Evolutionary conservation across 2,797 vertebrate genomes (phyloP), one percentile per base, ranked within the genome.

Genomic region (Gobionotothen gibberifrons): DNA sequence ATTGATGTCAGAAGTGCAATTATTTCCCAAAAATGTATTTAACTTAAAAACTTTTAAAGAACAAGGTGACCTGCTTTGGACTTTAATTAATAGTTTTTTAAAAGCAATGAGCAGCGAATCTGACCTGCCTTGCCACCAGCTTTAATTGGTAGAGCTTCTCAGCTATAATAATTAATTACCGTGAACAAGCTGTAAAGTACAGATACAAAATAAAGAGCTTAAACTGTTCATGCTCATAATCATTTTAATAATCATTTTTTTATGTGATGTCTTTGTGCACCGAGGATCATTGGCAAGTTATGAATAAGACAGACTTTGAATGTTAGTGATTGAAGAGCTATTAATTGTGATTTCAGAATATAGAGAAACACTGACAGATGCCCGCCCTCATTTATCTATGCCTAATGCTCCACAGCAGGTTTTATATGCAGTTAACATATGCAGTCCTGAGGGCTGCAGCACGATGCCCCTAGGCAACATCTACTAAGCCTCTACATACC

Each of bases 51-150:
- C 54, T 83, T 85, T 76, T 67, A 73, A 85, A 88, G 72, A 72
- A 64, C 74, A 57, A 69, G 81, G 55, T 78, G 83, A 90, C 87
- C 81, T 61, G 78, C 78, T 75, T 67, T 71, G 55, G 70, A 75
- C 82, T 86, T 92, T 92, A 89, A 94, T 93, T 90, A 89, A 79
- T 83, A 78, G 66, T 74, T 84, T 82, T 74, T 78, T 87, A 81
- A 62, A 55, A 85, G 70, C 68, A 76, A 69, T 59, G 82, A 68
- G 83, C 76, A 69, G 79, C 68, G 32, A 73, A 76, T 64, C 74
- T 85, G 79, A 89, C 82, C 76, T 74, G 81, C 47, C 58, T 77
- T 21, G 73, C 75, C 32, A 75, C 83, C 78, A 67, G 66, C 79
- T 82, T 90, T 88, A 83, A 90, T 90, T 89, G 84, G 68, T 62